A percentile compares a stretch with the other conserved stretches of the same genome.
Conservation (phyloP, 2,888 invertebrate species). For the Sericinus montela region DNA sequence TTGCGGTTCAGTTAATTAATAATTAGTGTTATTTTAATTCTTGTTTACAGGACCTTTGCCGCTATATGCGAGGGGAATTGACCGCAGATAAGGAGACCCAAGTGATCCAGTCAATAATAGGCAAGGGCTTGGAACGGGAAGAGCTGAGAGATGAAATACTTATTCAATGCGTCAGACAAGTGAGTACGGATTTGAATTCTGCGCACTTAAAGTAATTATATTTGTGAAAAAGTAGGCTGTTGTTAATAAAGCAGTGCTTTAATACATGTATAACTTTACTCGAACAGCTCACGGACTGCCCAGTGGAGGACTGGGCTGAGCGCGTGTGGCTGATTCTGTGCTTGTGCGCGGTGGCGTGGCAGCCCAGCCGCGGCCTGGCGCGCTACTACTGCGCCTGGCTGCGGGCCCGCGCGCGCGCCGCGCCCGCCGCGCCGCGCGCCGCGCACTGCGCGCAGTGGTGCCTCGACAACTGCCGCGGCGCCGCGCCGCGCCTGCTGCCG, state of each 20-base stretch:
- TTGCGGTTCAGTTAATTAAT: too few relatives aligned
- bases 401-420: conserved; percentile 45
- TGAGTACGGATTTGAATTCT: too few relatives aligned
- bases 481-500: conserved; percentile 89
- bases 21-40: neutral
- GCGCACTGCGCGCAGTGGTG: conserved; percentile 96
- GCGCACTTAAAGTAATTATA: too few relatives aligned
- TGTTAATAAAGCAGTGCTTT: too few relatives aligned
- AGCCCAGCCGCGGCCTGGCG: conserved; percentile 89
- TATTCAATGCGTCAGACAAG: conserved; percentile 92
- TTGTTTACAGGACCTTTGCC: conserved; percentile 86
- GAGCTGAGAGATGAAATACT: conserved; percentile 95
- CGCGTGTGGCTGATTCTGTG: conserved; percentile 94
- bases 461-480: conserved; percentile 93
- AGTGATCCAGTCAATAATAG: conserved; percentile 90
- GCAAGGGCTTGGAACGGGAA: conserved; percentile 93
- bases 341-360: conserved; percentile 94
- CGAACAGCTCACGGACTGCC: conserved; percentile 87
- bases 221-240: too few relatives aligned
- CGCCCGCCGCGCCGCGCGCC: conserved; percentile 43
- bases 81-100: conserved; percentile 90
- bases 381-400: conserved; percentile 85
- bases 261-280: neutral
- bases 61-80: conserved; percentile 93
- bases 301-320: conserved; percentile 89